Evolutionary conservation across 2,888 invertebrate species (phyloP).

Genomic region (Hemicrepidius hirtus): DNA sequence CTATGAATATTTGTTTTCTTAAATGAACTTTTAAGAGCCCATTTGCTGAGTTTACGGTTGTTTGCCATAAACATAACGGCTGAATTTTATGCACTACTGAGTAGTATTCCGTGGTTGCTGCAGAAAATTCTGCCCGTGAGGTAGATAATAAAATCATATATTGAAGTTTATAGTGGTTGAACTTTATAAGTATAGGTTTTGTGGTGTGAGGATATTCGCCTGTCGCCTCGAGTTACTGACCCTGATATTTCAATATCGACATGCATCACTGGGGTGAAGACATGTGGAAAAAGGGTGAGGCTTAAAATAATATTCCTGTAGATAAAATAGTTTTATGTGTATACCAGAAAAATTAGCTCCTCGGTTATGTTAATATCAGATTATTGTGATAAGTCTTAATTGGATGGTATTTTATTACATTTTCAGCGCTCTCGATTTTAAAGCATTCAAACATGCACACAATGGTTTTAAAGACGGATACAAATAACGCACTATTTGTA

Average conservation of each 20-base stretch:
- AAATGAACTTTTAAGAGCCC: slow-evolving; percentile 49
- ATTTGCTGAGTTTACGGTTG: slow-evolving; percentile 49
- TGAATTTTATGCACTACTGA: slow-evolving; percentile 48
- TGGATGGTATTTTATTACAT: slow-evolving; percentile 33
- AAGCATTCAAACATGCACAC: slow-evolving; percentile 38
- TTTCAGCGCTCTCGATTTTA: slow-evolving; percentile 39
- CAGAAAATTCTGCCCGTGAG: slow-evolving; percentile 47
- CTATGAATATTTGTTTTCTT: slow-evolving; percentile 49
- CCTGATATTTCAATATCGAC: slow-evolving; percentile 31
- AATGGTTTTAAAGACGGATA: slow-evolving; percentile 40
- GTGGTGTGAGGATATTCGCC: slow-evolving; percentile 38
- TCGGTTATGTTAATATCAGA: not conserved
- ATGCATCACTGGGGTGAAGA: slow-evolving; percentile 28
- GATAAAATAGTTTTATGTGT: not conserved
- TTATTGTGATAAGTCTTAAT: slow-evolving; percentile 2
- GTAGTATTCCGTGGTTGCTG: slow-evolving; percentile 45
- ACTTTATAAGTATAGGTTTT: slow-evolving; percentile 45
- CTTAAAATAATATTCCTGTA: slow-evolving; percentile 8
- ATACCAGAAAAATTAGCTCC: too few species aligned
- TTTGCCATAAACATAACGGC: slow-evolving; percentile 47
- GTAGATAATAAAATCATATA: slow-evolving; percentile 52
- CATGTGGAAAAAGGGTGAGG: slow-evolving; percentile 23
- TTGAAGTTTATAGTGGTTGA: slow-evolving; percentile 46
- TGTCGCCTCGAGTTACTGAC: slow-evolving; percentile 45
- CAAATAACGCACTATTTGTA: slow-evolving; percentile 46